These are phyloP conservation scores for Agapostemon virescens DNA, from an alignment of 2,888 invertebrate genomes.

Conservation along the genomic window DNA sequence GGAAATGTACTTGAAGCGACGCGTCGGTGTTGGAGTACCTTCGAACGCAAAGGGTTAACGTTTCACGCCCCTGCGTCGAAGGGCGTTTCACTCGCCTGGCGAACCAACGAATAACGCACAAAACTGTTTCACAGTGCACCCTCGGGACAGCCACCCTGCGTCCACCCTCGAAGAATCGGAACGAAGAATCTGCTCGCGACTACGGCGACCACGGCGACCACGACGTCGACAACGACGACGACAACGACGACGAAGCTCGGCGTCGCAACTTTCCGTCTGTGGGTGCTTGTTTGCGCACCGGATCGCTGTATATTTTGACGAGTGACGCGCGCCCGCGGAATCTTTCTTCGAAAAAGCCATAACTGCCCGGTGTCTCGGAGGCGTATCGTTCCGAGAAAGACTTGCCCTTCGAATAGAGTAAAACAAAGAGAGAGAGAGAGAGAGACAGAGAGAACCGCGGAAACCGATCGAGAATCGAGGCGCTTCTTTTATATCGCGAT, in stretches of 20 bases:
- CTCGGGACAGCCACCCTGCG: background rate
- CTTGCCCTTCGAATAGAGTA: constrained; percentile 4
- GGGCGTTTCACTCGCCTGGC: background rate
- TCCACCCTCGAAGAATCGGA: background rate
- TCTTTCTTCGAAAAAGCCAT: constrained; percentile 51
- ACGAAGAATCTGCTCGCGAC: background rate
- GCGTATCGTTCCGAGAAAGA: constrained; percentile 37
- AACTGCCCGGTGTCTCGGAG: constrained; percentile 35
- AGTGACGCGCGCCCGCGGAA: constrained; percentile 34
- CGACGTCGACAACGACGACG: background rate
- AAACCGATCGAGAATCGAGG: constrained; percentile 1
- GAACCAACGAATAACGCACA: background rate
- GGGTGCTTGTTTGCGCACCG: constrained; percentile 49
- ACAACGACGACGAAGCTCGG: background rate
- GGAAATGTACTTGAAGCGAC: too few species aligned
- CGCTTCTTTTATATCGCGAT: too few species aligned
- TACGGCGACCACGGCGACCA: background rate
- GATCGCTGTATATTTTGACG: constrained; percentile 50
- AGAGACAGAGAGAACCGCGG: background rate
- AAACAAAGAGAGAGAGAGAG: background rate
- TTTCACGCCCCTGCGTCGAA: background rate
- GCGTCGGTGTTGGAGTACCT: too few species aligned
- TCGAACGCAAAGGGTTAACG: too few species aligned
- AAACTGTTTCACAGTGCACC: constrained; percentile 1
- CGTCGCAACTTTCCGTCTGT: constrained; percentile 45